A percentile compares a stretch with the other conserved stretches of the same genome.
phyloP scores from a whole-genome alignment of 2,113 vertebrate genomes.

The Abramis brama region DNA sequence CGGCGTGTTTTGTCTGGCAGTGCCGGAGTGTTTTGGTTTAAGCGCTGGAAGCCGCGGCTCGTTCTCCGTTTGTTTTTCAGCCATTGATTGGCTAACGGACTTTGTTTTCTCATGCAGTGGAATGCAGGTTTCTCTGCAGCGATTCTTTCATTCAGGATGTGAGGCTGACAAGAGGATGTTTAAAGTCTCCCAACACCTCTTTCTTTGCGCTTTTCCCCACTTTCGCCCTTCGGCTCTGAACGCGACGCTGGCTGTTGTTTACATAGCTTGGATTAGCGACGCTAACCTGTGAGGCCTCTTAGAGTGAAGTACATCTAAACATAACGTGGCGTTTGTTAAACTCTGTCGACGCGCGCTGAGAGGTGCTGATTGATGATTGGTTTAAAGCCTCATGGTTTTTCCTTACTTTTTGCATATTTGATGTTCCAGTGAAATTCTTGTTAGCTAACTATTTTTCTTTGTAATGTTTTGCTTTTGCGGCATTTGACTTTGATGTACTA shows the following conservation, averaged over 20 bases:
- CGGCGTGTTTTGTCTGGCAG: slow-evolving; percentile 39
- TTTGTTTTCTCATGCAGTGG: slow-evolving; percentile 23
- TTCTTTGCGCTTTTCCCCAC: background rate
- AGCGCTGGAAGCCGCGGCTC: slow-evolving; percentile 32
- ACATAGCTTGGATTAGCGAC: slow-evolving; percentile 35
- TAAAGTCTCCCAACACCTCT: slow-evolving; percentile 26
- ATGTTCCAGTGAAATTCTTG: background rate
- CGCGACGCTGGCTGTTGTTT: slow-evolving; percentile 30
- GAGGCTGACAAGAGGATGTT: slow-evolving; percentile 47
- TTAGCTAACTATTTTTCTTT: too few relatives aligned
- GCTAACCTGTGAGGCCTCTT: slow-evolving; percentile 42
- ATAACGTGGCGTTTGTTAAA: slow-evolving; percentile 48
- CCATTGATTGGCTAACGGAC: slow-evolving; percentile 36
- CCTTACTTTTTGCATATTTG: background rate
- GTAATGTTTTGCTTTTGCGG: background rate
- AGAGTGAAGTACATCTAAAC: slow-evolving; percentile 47
- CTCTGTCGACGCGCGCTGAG: slow-evolving; percentile 46
- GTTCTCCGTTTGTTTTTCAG: slow-evolving; percentile 48
- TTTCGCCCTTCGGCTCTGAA: background rate
- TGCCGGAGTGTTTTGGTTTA: slow-evolving; percentile 34
- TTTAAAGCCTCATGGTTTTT: background rate
- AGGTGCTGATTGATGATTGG: slow-evolving; percentile 13
- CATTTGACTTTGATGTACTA: background rate
- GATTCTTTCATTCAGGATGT: slow-evolving; percentile 48
- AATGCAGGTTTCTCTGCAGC: slow-evolving; percentile 26